Base-by-base conservation (phyloP, 2,113 vertebrate species). In the Crotophaga sulcirostris region DNA sequence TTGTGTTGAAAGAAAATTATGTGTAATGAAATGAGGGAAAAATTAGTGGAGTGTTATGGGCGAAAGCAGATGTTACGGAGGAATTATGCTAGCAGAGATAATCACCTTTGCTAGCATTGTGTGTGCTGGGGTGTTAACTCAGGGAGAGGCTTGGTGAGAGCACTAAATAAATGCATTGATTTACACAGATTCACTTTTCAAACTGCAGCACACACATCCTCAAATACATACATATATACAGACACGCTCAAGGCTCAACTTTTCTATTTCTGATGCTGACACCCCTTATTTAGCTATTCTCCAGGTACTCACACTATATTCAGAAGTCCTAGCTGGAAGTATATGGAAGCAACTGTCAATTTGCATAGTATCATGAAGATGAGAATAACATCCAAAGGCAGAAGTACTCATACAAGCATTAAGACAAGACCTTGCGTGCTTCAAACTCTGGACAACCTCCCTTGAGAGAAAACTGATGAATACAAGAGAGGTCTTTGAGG, bases 1-100 rank as follows among this genome's bases (percentile, higher is more conserved):
- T 98, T 98, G 99, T 99, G 98, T 99, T 98, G 98, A 98, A 98
- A 99, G 98, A 98, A 98, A 98, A 98, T 98, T 98, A 98, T 98
- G 98, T 98, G 98, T 98, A 98, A 98, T 98, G 98, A 98, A 98
- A 98, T 98, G 98, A 98, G 98, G 98, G 98, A 98, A 98, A 98
- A 99, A 99, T 98, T 98, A 99, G 98, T 98, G 98, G 98, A 99
- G 98, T 98, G 98, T 98, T 99, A 98, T 98, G 98, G 98, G 98
- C 98, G 97, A 98, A 98, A 99, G 98, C 99, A 99, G 99, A 99
- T 99, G 99, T 99, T 99, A 98, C 98, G 97, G 98, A 99, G 98
- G 98, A 99, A 99, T 99, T 99, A 99, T 98, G 98, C 98, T 98
- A 98, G 98, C 98, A 98, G 98, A 98, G 98, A 99, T 99, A 99